phyloP scores from a whole-genome alignment of 2,888 invertebrate genomes.

The Xestoiulus laeticollis region DNA sequence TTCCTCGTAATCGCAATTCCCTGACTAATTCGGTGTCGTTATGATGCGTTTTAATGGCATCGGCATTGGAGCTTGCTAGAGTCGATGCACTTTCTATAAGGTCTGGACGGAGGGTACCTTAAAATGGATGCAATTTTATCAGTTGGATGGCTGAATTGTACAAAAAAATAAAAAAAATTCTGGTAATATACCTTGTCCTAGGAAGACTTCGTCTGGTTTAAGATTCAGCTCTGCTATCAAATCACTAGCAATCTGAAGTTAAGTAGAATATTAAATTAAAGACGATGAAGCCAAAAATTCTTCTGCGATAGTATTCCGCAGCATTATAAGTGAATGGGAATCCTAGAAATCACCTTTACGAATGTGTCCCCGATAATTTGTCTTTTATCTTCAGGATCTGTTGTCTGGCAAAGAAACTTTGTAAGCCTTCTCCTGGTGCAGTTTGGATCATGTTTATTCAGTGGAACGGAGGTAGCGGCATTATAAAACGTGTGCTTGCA shows the following conservation, averaged over 20 bases:
- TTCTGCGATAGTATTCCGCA: not conserved
- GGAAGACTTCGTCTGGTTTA: conserved; percentile 89
- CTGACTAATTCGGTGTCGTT: conserved; percentile 97
- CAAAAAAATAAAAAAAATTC: conserved; percentile 50
- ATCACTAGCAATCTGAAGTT: conserved; percentile 79
- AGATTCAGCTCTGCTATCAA: conserved; percentile 86
- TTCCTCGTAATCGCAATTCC: conserved; percentile 75
- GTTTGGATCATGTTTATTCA: conserved; percentile 66
- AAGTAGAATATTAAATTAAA: too few relatives aligned
- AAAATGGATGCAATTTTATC: not conserved
- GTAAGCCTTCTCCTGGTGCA: conserved; percentile 74
- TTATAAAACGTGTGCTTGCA: conserved; percentile 69
- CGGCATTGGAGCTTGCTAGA: conserved; percentile 84
- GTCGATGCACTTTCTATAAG: conserved; percentile 96
- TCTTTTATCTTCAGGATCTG: conserved; percentile 96
- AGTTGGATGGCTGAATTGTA: not conserved
- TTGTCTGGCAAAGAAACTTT: conserved; percentile 83
- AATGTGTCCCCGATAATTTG: conserved; percentile 99
- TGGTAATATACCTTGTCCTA: conserved; percentile 76
- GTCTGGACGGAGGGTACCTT: conserved; percentile 92
- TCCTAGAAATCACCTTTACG: conserved; percentile 72
- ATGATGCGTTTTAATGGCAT: conserved; percentile 98
- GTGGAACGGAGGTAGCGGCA: conserved; percentile 82
- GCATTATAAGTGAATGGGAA: not conserved
- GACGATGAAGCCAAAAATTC: not conserved